Base-by-base conservation (phyloP, 2,113 vertebrate species). In the Carollia perspicillata region DNA sequence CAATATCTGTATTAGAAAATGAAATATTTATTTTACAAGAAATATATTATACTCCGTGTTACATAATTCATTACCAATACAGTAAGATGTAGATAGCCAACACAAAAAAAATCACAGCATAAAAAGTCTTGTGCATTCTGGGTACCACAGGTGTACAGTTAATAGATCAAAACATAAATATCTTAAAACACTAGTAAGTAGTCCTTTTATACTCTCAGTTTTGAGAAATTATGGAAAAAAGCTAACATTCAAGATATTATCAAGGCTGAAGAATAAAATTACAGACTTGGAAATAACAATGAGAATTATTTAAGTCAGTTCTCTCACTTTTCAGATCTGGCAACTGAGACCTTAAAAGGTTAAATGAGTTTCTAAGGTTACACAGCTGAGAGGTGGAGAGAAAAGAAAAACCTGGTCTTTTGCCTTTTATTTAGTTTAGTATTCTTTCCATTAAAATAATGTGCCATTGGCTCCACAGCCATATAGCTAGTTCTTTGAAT, bases 1-100 rank as follows among this genome's bases (percentile, higher is more conserved):
- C 99, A 89, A 99, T 99, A 98, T 99, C 99, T 99, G 95, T 92
- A 89, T 89, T 12, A 81, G n/a, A 97, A 95, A 94, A 94, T 87
- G 30, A 92, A 44, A 84, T 18, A 92, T 60, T 87, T 86, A 85
- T 37, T 20, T 93, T 93, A 81, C 22, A 92, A 87, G 72, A 93
- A 5, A 84, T 65, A 7, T 16, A 94, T 47, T 87, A 78, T 68
- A 85, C 17, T 2, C 6, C 92, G 5, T 35, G 53, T 71, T 22
- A 68, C 22, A 72, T 40, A 90, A 60, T 74, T 89, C 88, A 68
- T 60, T 85, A 89, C 65, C 33, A 84, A 6, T 74, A 42, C 3
- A 65, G 30, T 81, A 88, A 93, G 53, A 90, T 33, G 3, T 1
- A 88, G 55, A 83, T 0, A 85, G 69, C 66, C 26, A 71, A 94